Conservation (phyloP, 1,140 invertebrate species). For the Sitophilus oryzae region DNA sequence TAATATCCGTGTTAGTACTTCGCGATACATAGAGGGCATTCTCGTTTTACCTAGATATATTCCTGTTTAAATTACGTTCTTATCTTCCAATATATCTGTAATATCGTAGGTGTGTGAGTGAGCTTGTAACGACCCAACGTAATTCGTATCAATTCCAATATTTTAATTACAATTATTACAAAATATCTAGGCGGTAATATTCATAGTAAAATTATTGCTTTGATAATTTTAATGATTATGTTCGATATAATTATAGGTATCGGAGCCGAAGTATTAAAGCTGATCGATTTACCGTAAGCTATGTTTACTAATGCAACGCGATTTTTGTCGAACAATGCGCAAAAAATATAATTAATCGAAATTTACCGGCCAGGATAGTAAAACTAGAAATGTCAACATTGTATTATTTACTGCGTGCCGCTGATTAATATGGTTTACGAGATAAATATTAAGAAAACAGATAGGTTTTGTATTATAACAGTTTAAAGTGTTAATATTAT, state of each 20-base stretch:
- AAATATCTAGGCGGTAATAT: slow-evolving; percentile 14
- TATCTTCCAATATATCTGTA: not conserved
- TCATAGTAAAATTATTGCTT: slow-evolving; percentile 15
- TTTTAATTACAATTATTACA: slow-evolving; percentile 23
- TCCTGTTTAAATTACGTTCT: not conserved
- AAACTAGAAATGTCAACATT: no score
- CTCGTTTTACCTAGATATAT: no score
- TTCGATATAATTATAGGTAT: slow-evolving; percentile 13
- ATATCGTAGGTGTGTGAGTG: slow-evolving; percentile 17
- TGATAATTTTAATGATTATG: slow-evolving; percentile 21
- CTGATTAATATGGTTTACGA: no score
- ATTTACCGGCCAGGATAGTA: no score
- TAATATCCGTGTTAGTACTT: no score
- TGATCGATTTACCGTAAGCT: slow-evolving; percentile 13
- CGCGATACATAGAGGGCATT: no score
- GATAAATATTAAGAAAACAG: no score
- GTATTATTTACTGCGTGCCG: no score
- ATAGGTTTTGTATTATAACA: no score
- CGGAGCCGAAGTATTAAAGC: not conserved
- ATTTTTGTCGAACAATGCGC: no score
- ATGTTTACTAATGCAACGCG: not conserved
- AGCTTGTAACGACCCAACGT: slow-evolving; percentile 14
- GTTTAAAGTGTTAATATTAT: no score
- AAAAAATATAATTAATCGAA: no score
- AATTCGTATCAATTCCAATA: slow-evolving; percentile 18